Evolutionary conservation across 1,140 invertebrate species (phyloP), one percentile per base, ranked within the genome.

Genomic region (Trichogramma pretiosum): DNA sequence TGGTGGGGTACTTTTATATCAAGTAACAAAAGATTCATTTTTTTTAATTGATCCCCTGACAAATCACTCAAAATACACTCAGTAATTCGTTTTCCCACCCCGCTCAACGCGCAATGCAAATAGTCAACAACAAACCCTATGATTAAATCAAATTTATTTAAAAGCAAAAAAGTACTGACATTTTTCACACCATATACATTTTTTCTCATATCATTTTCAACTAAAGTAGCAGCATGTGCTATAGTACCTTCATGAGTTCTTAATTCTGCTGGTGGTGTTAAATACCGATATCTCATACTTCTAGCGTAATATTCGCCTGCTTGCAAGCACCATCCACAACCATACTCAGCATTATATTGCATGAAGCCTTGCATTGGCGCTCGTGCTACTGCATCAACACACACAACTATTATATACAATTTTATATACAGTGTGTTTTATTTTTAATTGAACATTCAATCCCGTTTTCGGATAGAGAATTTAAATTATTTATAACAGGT

Each of bases 281-380:
- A 11, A 16, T 43, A 13, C 11, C 23, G n/a, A 17, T 51, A 54
- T 33, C 48, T 51, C 5, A 45, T 18, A n/a, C n/a, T n/a, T n/a
- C n/a, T n/a, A 22, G 41, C 22, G 2, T 13, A 19, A n/a, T 10
- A 19, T 18, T 36, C 34, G 10, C 52, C 52, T 17, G 23, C 26
- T 13, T 53, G 52, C 17, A 49, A 33, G 24, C 52, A 51, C 41
- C 46, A 51, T 28, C 17, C 37, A 22, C 53, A 54, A 0, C 45
- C 48, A 19, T n/a, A 50, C 5, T 42, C 48, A 18, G 50, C 56
- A 42, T 58, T 55, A 28, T 47, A 55, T 10, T 52, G 38, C 1
- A 23, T 19, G 2, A 38, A 28, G 13, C 49, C 46, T 45, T 55
- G 53, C 46, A 47, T 48, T 3, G 26, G 19, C 2, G 48, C 17